Conservation (phyloP, 2,113 vertebrate species). For the Butastur rufipennis region DNA sequence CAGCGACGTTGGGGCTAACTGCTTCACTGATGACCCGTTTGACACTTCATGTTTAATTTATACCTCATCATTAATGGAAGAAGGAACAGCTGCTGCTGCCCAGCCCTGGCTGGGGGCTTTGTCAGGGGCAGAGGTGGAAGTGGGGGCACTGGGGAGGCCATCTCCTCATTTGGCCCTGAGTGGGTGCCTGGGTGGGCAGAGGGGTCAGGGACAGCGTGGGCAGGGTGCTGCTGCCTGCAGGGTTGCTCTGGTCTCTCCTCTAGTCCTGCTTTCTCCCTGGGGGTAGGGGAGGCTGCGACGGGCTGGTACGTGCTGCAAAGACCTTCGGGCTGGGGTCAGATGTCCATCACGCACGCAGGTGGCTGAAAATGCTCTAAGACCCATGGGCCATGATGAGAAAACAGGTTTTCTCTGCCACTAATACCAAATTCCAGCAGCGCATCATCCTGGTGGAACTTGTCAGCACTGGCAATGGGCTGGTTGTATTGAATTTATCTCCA, state of each 20-base stretch:
- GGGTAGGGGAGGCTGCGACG: too few relatives aligned
- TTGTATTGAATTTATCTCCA: neutral
- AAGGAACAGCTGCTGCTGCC: neutral
- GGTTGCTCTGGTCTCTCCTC: neutral
- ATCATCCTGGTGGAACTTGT: neutral
- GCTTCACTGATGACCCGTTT: neutral
- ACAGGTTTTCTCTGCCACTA: neutral
- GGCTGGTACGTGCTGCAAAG: neutral
- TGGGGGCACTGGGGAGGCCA: rapidly evolving
- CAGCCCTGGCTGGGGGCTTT: neutral
- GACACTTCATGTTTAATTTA: neutral
- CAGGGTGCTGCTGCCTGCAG: neutral
- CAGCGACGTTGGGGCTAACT: neutral
- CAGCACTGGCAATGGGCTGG: neutral
- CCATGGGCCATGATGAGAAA: neutral
- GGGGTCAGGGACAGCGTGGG: neutral
- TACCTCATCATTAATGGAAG: neutral
- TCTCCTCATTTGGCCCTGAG: rapidly evolving
- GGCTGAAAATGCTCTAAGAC: neutral
- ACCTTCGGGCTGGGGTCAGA: neutral
- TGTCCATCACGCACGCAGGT: neutral
- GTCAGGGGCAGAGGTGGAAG: neutral
- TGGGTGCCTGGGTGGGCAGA: neutral
- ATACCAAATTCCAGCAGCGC: neutral
- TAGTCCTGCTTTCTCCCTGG: neutral